phyloP scores from a whole-genome alignment of 2,113 vertebrate species.

The Neodontobutis hainanensis region DNA sequence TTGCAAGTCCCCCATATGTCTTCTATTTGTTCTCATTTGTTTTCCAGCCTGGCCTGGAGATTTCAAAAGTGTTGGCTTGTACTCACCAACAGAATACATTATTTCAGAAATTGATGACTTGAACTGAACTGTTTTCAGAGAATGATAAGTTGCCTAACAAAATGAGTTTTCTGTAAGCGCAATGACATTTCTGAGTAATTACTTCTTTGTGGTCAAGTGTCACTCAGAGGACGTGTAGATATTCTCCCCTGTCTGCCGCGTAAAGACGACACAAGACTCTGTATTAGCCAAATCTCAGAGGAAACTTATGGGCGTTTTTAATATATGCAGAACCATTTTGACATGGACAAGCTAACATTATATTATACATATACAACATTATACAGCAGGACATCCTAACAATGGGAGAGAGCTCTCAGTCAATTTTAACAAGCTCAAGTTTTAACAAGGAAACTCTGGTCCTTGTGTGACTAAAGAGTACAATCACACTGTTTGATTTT shows the following conservation, averaged over 20 bases:
- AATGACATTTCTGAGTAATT: conserved; percentile 14
- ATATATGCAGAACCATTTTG: too few relatives aligned
- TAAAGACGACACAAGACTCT: neutral
- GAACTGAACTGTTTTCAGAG: conserved; percentile 14
- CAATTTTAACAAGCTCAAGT: too few relatives aligned
- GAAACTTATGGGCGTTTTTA: too few relatives aligned
- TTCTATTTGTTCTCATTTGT: conserved; percentile 42
- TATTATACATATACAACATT: too few relatives aligned
- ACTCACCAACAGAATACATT: conserved; percentile 16
- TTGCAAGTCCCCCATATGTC: conserved; percentile 14
- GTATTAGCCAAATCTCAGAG: neutral
- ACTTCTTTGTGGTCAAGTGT: neutral
- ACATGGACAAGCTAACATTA: too few relatives aligned
- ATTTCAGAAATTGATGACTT: conserved; percentile 17
- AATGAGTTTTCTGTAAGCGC: conserved; percentile 3
- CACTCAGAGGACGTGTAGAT: neutral
- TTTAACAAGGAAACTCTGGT: too few relatives aligned
- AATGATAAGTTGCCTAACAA: conserved; percentile 17
- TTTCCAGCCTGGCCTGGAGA: conserved; percentile 17
- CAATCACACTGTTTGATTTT: too few relatives aligned
- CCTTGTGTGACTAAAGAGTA: too few relatives aligned
- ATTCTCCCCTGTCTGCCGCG: conserved; percentile 1
- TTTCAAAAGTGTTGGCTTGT: conserved; percentile 26
- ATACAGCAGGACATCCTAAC: too few relatives aligned
- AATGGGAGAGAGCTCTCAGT: too few relatives aligned